Evolutionary conservation across 37 sponge, comb jelly and placozoan species (phyloP).

Genomic region (Agelas oroides): DNA sequence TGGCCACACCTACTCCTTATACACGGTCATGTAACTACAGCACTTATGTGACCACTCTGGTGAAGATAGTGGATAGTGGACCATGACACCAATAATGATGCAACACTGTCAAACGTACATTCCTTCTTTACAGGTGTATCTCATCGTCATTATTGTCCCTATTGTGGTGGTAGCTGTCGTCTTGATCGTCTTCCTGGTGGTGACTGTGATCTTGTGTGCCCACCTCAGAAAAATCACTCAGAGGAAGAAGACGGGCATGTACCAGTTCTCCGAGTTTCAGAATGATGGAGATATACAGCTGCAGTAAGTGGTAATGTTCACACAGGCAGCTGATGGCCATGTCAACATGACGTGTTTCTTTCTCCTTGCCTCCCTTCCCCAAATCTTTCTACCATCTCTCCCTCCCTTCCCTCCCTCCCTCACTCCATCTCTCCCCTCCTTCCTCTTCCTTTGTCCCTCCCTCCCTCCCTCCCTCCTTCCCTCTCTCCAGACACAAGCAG

Average conservation of each 20-base stretch:
- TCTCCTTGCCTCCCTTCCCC: neutral
- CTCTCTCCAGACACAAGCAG: neutral
- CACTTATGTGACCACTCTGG: too few relatives aligned
- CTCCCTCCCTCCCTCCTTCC: too few relatives aligned
- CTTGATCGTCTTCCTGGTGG: constrained; percentile 6
- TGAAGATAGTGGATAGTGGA: too few relatives aligned
- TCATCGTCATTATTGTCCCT: constrained; percentile 25
- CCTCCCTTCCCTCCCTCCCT: neutral
- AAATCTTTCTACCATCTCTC: too few relatives aligned
- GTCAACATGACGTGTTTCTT: neutral
- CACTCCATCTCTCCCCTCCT: neutral
- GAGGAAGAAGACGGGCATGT: constrained; percentile 18
- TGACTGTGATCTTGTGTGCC: neutral
- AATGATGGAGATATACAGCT: neutral
- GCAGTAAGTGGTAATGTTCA: too few relatives aligned
- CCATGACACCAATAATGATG: too few relatives aligned
- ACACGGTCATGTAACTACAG: too few relatives aligned
- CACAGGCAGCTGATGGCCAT: too few relatives aligned
- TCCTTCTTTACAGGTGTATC: neutral
- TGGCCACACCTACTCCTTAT: too few relatives aligned
- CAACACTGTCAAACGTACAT: too few relatives aligned
- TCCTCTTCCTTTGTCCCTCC: neutral
- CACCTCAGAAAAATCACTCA: neutral
- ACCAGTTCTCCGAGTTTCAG: neutral
- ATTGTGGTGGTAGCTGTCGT: constrained; percentile 4